Conservation (phyloP, 2,888 invertebrate genomes). For the Oeneis ivallda region DNA sequence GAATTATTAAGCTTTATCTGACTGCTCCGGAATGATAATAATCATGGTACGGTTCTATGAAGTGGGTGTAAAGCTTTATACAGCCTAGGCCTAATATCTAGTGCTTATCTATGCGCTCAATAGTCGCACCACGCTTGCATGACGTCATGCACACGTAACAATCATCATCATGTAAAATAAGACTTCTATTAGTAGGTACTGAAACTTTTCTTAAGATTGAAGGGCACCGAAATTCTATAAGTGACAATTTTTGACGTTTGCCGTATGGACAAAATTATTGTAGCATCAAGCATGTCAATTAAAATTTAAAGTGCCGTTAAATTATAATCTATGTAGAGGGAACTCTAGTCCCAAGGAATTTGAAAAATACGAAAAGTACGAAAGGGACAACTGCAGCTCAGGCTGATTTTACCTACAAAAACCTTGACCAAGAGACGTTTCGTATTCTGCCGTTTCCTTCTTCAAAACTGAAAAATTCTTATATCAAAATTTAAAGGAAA, state of each 20-base stretch:
- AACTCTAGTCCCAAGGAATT: too few species aligned
- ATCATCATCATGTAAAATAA: conserved; percentile 24
- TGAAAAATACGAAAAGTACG: too few species aligned
- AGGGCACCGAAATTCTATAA: background rate
- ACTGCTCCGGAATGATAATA: background rate
- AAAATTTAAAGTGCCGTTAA: background rate
- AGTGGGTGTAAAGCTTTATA: conserved; percentile 19
- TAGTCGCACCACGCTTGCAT: conserved; percentile 51
- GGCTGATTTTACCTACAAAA: too few species aligned
- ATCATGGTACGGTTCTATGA: background rate
- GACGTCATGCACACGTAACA: conserved; percentile 45
- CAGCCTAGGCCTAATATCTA: conserved; percentile 23
- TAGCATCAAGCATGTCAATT: too few species aligned
- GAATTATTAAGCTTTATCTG: background rate
- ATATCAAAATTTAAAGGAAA: too few species aligned
- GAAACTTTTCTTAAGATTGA: background rate
- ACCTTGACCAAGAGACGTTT: too few species aligned
- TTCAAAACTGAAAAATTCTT: too few species aligned
- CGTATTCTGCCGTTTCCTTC: too few species aligned
- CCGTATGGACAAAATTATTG: too few species aligned
- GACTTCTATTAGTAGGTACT: background rate
- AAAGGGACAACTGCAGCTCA: too few species aligned
- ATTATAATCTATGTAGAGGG: too few species aligned
- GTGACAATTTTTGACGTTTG: background rate
- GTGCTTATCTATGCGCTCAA: conserved; percentile 28